Evolutionary conservation across 2,797 vertebrate genomes (phyloP), one percentile per base, ranked within the genome.

Genomic region (Morelia viridis): DNA sequence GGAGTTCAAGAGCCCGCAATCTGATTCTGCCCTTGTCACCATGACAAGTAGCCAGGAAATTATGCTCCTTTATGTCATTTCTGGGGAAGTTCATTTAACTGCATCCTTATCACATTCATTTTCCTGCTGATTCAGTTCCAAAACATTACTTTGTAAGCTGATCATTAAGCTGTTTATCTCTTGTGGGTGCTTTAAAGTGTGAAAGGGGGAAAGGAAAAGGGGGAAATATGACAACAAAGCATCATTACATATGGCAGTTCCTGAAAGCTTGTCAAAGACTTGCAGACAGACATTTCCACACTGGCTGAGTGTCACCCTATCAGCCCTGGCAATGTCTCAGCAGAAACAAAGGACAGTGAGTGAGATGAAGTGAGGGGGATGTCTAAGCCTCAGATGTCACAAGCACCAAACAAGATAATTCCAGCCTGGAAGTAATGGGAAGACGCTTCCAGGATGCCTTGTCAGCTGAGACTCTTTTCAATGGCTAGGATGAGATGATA

Each of bases 231-330:
- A 93, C 1, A 2, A 83, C 22, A 88, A 64, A 65, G 87, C 93
- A 87, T 91, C 94, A 91, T 80, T 96, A 92, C 95, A 96, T 95
- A 95, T 96, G 96, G 95, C 93, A 94, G 88, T 92, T 94, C 91
- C 91, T 94, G 94, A 95, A 0, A 0, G 41, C 92, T 94, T 94
- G 93, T 96, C 95, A 95, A 92, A 96, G 95, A 85, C 61, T 76
- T 15, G 3, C 0, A 4, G 60, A 93, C 88, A 80, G 87, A 85
- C 93, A 93, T 93, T 95, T 95, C 92, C 92, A 80, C 68, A 92
- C 83, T 83, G 65, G 93, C 85, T 93, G 94, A 95, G 92, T 90
- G 91, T 88, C 93, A 95, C 91, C 92, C 89, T 90, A 91, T 95
- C 94, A 93, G 92, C 80, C 89, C 94, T 31, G 12, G 93, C 80